Conservation (phyloP, 2,888 invertebrate species). For the Noctua fimbriata region DNA sequence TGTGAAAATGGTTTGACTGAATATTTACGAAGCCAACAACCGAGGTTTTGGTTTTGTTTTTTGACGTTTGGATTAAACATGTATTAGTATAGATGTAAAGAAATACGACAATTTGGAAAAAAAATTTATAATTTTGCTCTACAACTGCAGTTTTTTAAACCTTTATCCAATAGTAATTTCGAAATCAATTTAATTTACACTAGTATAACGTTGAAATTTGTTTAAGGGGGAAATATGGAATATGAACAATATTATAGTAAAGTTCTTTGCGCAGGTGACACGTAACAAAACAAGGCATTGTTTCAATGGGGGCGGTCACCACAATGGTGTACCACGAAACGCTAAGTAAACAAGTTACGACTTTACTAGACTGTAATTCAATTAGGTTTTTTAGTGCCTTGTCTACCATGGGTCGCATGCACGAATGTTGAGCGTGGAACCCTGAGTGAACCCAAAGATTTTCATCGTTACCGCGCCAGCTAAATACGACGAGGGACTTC, state of each 20-base stretch:
- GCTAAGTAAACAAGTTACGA: constrained; percentile 46
- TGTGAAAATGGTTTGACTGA: constrained; percentile 1
- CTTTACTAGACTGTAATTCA: neutral
- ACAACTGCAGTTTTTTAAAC: neutral
- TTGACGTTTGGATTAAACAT: neutral
- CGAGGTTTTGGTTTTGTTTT: neutral
- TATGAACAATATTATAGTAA: neutral
- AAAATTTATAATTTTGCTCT: neutral
- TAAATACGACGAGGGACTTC: neutral
- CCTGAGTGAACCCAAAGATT: neutral
- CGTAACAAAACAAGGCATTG: constrained; percentile 51
- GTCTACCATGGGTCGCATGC: neutral
- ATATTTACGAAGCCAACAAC: neutral
- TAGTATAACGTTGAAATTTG: neutral
- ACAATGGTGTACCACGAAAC: constrained; percentile 56
- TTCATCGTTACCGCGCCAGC: neutral
- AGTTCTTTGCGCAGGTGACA: constrained; percentile 28
- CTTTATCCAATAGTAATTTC: neutral
- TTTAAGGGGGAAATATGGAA: neutral
- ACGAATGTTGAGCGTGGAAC: neutral
- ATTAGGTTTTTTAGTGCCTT: neutral
- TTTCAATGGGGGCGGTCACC: constrained; percentile 20
- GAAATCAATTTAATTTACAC: neutral
- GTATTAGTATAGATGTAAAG: neutral
- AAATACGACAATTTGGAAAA: neutral